Evolutionary conservation across 2,797 vertebrate species (phyloP).

Genomic region (Pempheris klunzingeri): DNA sequence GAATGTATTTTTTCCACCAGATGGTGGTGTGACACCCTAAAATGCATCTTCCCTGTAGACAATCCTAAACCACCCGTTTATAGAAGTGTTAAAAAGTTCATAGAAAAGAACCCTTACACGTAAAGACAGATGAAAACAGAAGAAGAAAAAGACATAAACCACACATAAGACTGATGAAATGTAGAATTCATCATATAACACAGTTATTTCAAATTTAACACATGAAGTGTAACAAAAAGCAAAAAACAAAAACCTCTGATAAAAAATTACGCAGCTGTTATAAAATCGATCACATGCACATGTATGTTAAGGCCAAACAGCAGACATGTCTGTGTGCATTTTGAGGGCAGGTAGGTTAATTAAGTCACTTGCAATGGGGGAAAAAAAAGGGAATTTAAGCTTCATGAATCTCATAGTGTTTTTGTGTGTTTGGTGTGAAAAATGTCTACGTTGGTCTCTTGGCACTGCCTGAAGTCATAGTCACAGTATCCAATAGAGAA

Average conservation of each 20-base stretch:
- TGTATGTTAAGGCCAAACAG: slow-evolving; percentile 25
- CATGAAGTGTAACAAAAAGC: slow-evolving; percentile 8
- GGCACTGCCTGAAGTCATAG: slow-evolving; percentile 94
- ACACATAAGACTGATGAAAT: not conserved
- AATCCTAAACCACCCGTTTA: not conserved
- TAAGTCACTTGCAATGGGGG: not conserved
- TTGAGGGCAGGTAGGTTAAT: slow-evolving; percentile 5
- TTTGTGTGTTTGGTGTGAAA: slow-evolving; percentile 95
- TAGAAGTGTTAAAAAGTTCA: not conserved
- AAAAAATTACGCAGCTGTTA: not conserved
- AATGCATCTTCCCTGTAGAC: not conserved
- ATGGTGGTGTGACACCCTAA: slow-evolving; percentile 11
- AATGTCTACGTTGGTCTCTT: slow-evolving; percentile 95
- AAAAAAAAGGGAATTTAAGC: not conserved
- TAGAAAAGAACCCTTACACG: not conserved
- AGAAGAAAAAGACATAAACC: not conserved
- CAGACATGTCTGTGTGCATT: not conserved
- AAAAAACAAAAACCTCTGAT: not conserved
- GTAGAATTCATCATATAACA: not conserved
- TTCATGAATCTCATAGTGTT: slow-evolving; percentile 73
- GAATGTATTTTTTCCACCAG: slow-evolving; percentile 26
- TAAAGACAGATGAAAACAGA: not conserved
- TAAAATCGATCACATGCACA: not conserved
- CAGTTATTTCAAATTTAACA: not conserved
- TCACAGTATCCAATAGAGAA: slow-evolving; percentile 96